phyloP scores from a whole-genome alignment of 2,797 vertebrate species.

The Psittacula echo region DNA sequence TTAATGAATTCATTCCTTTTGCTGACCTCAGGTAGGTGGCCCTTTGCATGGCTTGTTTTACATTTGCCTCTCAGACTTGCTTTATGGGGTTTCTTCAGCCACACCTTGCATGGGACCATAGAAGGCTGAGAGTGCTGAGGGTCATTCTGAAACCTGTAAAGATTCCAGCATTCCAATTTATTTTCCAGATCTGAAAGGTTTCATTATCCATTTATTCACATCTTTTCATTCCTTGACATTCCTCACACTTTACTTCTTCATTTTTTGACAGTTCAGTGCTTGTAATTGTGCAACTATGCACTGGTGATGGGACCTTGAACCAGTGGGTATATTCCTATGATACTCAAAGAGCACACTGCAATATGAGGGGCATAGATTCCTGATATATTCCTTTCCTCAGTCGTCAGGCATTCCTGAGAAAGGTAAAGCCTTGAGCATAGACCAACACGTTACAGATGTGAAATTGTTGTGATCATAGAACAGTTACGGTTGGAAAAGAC shows the following conservation, averaged over 20 bases:
- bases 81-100: neutral
- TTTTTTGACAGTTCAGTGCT: neutral
- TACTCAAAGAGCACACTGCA: neutral
- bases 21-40: neutral
- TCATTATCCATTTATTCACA: accelerated
- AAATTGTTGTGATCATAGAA: neutral
- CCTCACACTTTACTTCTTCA: accelerated
- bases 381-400: neutral
- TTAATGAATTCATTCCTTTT: neutral
- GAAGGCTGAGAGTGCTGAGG: neutral
- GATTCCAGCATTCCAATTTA: too few relatives aligned
- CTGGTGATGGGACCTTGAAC: neutral
- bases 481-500: neutral
- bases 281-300: neutral
- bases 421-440: neutral
- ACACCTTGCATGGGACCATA: accelerated
- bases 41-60: neutral
- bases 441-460: neutral
- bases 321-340: accelerated
- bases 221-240: neutral
- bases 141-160: accelerated
- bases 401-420: neutral
- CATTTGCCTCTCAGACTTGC: accelerated
- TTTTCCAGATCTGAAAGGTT: neutral
- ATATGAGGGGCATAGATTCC: neutral